Conservation (phyloP, 2,888 invertebrate genomes). For the Thera obeliscata region DNA sequence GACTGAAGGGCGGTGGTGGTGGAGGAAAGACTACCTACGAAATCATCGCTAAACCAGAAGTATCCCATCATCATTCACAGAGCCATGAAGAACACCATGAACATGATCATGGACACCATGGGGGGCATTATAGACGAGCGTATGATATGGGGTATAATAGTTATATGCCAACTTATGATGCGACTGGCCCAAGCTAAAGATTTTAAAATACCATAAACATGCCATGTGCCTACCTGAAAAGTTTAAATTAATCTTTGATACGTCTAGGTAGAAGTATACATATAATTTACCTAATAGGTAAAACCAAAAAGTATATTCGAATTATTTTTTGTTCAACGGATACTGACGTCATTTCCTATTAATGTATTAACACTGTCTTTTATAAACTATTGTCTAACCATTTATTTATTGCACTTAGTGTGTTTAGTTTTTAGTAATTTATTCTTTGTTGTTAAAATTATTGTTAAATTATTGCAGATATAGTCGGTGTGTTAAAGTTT, state of each 20-base stretch:
- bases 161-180: conserved; percentile 72
- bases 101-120: conserved; percentile 81
- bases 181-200: conserved; percentile 51
- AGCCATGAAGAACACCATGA: conserved; percentile 87
- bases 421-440: conserved; percentile 16
- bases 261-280: too few relatives aligned
- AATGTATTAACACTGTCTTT: background rate
- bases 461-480: conserved; percentile 59
- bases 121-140: conserved; percentile 80
- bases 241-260: too few relatives aligned
- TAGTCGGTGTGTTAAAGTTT: conserved; percentile 56
- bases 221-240: too few relatives aligned
- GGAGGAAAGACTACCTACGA: conserved; percentile 92
- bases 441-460: conserved; percentile 43
- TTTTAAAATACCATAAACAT: too few relatives aligned
- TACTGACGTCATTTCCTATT: background rate
- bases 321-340: background rate
- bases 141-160: conserved; percentile 77
- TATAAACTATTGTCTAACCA: background rate
- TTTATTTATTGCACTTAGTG: conserved; percentile 28
- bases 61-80: conserved; percentile 88
- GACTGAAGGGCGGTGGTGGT: conserved; percentile 89
- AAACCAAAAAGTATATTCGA: too few relatives aligned
- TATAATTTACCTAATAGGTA: too few relatives aligned
- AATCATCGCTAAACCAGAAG: conserved; percentile 92